Evolutionary conservation across 1,140 invertebrate genomes (phyloP).

Genomic region (Vanessa tameamea): DNA sequence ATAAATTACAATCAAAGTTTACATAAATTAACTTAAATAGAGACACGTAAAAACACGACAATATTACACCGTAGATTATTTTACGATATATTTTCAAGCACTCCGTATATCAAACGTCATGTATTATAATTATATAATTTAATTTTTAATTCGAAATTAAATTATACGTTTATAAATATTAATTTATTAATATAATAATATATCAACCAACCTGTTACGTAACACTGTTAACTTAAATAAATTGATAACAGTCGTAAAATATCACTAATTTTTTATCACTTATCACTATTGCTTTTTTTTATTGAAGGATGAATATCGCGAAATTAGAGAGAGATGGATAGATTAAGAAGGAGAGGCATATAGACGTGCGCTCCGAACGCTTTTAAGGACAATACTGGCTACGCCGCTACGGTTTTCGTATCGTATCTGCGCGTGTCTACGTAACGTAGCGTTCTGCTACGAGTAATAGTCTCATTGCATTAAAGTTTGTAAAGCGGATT

Average conservation of each 20-base stretch:
- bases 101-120: not conserved
- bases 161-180: too few species aligned
- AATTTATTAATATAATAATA: not conserved
- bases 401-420: constrained; percentile 47
- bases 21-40: too few species aligned
- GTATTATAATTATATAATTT: not conserved
- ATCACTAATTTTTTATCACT: constrained; percentile 41
- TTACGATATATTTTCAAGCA: not conserved
- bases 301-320: constrained; percentile 41
- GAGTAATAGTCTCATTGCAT: constrained; percentile 13
- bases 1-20: too few species aligned
- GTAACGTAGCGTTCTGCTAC: constrained; percentile 37
- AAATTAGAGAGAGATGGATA: constrained; percentile 48
- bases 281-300: constrained; percentile 48
- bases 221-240: constrained; percentile 35
- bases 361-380: constrained; percentile 44
- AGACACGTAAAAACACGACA: too few species aligned
- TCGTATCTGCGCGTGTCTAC: constrained; percentile 44
- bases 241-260: constrained; percentile 37
- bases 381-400: constrained; percentile 47
- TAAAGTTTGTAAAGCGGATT: constrained; percentile 3
- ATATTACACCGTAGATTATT: not conserved
- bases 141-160: not conserved
- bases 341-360: constrained; percentile 46
- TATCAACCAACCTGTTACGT: constrained; percentile 52